Percentiles rank a stretch among this genome's conserved stretches.
These are phyloP conservation scores for Myotis pilosus DNA, from an alignment of 2,797 vertebrate species.

Conservation along the genomic window DNA sequence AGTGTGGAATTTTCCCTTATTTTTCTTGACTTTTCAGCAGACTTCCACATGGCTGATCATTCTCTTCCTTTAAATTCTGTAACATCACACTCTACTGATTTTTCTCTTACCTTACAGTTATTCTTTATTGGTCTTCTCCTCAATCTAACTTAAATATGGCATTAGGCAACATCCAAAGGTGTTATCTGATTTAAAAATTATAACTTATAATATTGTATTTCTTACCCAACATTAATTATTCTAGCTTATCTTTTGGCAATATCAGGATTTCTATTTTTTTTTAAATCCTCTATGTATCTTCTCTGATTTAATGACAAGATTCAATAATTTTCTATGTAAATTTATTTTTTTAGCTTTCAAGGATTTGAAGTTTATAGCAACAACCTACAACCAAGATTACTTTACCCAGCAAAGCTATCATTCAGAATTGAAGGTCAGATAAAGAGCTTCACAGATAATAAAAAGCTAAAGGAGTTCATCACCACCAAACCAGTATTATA, in stretches of 20 bases:
- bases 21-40: background rate
- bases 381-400: no score
- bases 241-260: background rate
- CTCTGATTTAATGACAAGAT: background rate
- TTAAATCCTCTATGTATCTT: background rate
- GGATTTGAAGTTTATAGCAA: background rate
- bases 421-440: no score
- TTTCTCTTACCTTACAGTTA: background rate
- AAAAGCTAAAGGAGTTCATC: no score
- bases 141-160: background rate
- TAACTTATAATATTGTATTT: background rate
- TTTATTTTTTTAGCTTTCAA: background rate
- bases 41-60: background rate
- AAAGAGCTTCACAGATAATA: no score
- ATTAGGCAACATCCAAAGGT: background rate
- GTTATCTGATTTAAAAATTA: conserved; percentile 11
- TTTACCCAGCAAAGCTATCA: no score
- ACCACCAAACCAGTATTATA: no score
- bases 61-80: background rate
- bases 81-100: background rate
- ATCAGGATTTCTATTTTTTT: background rate
- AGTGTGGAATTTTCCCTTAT: background rate
- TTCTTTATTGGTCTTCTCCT: background rate
- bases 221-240: background rate
- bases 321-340: background rate